Evolutionary conservation across 2,797 vertebrate genomes (phyloP), one percentile per base, ranked within the genome.

Genomic region (Cossypha caffra): DNA sequence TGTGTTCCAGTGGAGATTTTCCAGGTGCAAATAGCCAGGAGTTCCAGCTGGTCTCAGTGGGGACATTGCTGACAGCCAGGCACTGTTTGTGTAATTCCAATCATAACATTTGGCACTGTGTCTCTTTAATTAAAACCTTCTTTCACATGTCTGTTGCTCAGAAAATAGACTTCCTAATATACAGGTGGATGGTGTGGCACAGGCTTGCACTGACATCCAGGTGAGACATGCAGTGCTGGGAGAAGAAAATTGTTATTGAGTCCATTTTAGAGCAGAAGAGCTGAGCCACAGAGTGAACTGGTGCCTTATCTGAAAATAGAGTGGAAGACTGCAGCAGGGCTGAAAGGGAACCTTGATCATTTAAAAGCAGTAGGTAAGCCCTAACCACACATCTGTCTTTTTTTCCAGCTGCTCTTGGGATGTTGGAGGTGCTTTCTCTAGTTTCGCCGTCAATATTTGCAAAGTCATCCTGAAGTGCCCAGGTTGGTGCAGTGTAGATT

Each of bases 401-500:
- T 63, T 12, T 37, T 77, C 31, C 31, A 59, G 9, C 18, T 1
- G 10, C 57, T 50, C 33, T 29, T 37, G 31, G n/a, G 45, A 18
- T 20, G 20, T 7, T 9, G 8, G 33, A 45, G 31, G 7, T 74
- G 26, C 43, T 87, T 64, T n/a, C 52, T 52, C 5, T 7, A 4
- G 31, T 87, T 75, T 88, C 23, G 17, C 54, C 26, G 7, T 11
- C 15, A 13, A 7, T 43, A 57, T 90, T 86, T 71, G 82, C 86
- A 86, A 96, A 97, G 86, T 97, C 95, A 95, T 96, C 82, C 58
- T 69, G 80, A 96, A 91, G 95, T 19, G 14, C 68, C 90, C 40
- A 3, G 28, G 52, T 89, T 93, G 84, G 64, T 50, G 83, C 52
- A 29, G 66, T 3, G 21, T 19, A 72, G 77, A 57, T 97, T 79